phyloP scores from a whole-genome alignment of 2,888 invertebrate species.

The Celastrina argiolus region DNA sequence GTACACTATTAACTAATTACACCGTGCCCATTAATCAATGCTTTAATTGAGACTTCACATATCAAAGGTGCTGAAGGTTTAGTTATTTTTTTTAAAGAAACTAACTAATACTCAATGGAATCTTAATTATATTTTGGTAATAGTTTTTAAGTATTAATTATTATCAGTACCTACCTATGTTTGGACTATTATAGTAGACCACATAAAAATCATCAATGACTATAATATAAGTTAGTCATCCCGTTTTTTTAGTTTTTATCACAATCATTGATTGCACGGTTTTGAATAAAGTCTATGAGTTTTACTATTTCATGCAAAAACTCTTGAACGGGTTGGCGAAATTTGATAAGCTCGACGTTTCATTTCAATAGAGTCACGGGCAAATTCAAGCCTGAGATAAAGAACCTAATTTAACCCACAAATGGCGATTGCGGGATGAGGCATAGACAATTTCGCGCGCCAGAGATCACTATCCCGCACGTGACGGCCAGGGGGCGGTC shows the following conservation, averaged over 20 bases:
- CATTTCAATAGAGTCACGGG: background rate
- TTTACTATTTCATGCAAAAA: no score
- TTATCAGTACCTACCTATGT: background rate
- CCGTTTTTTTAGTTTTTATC: no score
- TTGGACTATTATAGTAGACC: no score
- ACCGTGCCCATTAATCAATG: constrained; percentile 55
- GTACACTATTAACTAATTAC: constrained; percentile 50
- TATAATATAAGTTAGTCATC: no score
- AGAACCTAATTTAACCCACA: constrained; percentile 11
- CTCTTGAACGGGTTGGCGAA: no score
- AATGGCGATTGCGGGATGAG: constrained; percentile 30
- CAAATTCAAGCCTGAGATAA: background rate
- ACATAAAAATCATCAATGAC: no score
- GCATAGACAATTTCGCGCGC: constrained; percentile 65
- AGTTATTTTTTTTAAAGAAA: background rate
- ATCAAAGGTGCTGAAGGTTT: constrained; percentile 28
- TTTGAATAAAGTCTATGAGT: no score
- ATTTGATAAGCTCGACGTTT: no score
- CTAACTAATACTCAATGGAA: background rate
- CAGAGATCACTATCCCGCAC: constrained; percentile 62
- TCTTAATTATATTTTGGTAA: background rate
- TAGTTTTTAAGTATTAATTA: background rate
- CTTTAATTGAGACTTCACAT: constrained; percentile 57
- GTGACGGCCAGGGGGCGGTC: constrained; percentile 55
- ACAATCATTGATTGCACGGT: no score